Percentiles rank a stretch among this genome's conserved stretches.
phyloP scores from a whole-genome alignment of 2,888 invertebrate genomes.

The Agonopterix arenella region DNA sequence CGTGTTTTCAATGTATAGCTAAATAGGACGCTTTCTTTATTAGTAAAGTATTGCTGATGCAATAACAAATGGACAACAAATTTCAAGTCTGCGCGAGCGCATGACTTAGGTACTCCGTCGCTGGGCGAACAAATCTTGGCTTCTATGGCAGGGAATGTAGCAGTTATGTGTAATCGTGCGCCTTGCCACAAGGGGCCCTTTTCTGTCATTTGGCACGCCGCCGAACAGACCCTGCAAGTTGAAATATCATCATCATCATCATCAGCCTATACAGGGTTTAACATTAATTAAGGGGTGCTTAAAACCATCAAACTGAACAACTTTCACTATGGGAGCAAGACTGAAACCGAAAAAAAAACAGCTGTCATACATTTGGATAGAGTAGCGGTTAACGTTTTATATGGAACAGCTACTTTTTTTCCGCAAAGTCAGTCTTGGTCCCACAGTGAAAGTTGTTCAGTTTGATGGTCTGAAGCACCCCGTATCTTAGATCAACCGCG shows the following conservation, averaged over 20 bases:
- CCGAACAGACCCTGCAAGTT: slow-evolving; percentile 49
- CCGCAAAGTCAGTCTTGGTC: too few species aligned
- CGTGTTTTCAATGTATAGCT: slow-evolving; percentile 42
- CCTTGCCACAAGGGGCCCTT: slow-evolving; percentile 38
- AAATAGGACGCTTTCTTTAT: slow-evolving; percentile 25
- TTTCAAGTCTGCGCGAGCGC: slow-evolving; percentile 36
- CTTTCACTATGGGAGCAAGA: too few species aligned
- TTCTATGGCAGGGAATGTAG: slow-evolving; percentile 19
- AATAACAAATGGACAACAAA: slow-evolving; percentile 36
- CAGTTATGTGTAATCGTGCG: slow-evolving; percentile 34
- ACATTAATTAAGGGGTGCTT: too few species aligned
- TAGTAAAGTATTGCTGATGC: slow-evolving; percentile 32
- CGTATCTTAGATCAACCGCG: too few species aligned
- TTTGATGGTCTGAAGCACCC: too few species aligned
- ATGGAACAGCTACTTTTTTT: too few species aligned
- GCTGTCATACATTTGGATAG: too few species aligned
- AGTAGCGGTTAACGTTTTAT: too few species aligned
- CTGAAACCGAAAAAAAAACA: too few species aligned
- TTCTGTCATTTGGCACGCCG: slow-evolving; percentile 51
- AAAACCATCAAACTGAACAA: too few species aligned
- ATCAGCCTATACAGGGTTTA: too few species aligned
- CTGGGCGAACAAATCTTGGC: slow-evolving; percentile 22
- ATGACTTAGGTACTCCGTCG: slow-evolving; percentile 25
- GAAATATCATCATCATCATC: background rate
- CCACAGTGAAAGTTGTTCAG: too few species aligned